These are phyloP conservation scores for Atherinosoma microstoma DNA, from an alignment of 2,797 vertebrate genomes.

Conservation along the genomic window DNA sequence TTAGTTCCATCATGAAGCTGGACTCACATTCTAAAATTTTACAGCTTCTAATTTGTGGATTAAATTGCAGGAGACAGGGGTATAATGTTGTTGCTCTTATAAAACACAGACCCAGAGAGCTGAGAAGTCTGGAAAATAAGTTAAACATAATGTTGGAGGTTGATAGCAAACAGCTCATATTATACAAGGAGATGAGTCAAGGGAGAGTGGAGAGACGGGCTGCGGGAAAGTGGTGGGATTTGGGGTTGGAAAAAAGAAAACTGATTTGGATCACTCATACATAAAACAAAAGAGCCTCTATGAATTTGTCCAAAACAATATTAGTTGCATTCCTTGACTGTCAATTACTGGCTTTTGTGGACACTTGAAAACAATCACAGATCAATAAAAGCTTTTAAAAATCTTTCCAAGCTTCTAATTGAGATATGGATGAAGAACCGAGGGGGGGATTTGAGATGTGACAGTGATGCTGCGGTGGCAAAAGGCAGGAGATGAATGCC, in stretches of 20 bases:
- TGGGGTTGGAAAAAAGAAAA: conserved; percentile 33
- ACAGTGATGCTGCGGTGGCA: conserved; percentile 45
- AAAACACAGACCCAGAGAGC: conserved; percentile 62
- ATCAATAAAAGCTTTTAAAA: conserved; percentile 45
- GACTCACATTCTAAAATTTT: conserved; percentile 62
- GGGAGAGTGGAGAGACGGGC: conserved; percentile 20
- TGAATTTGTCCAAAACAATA: conserved; percentile 53
- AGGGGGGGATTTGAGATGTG: conserved; percentile 39
- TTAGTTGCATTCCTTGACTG: conserved; percentile 43
- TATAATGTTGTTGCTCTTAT: conserved; percentile 68
- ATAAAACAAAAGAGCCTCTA: conserved; percentile 55
- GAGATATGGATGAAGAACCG: conserved; percentile 41
- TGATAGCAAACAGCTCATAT: conserved; percentile 57
- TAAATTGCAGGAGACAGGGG: conserved; percentile 72
- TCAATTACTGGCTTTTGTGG: conserved; percentile 48
- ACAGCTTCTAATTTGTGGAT: conserved; percentile 74
- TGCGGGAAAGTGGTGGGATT: conserved; percentile 28
- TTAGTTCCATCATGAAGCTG: conserved; percentile 75
- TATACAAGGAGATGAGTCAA: conserved; percentile 37
- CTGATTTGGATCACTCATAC: conserved; percentile 35
- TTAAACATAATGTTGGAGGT: conserved; percentile 45
- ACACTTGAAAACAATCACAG: conserved; percentile 48
- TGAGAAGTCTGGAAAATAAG: conserved; percentile 67
- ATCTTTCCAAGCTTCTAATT: conserved; percentile 37
- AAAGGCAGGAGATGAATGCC: conserved; percentile 45